These are phyloP conservation scores for Sardina pilchardus DNA, from an alignment of 2,113 vertebrate genomes.

Conservation along the genomic window DNA sequence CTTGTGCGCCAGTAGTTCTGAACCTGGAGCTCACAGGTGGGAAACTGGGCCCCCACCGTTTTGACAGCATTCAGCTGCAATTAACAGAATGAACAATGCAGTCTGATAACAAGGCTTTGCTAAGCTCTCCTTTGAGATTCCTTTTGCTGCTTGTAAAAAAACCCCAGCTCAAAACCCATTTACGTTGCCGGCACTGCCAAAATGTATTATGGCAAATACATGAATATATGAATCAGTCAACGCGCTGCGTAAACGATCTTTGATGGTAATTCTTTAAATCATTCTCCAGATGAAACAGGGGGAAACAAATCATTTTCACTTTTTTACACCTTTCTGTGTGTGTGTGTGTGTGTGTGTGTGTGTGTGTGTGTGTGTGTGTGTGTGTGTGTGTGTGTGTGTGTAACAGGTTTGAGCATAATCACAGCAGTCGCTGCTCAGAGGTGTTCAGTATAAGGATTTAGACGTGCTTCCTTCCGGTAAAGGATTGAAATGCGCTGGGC, in stretches of 20 bases:
- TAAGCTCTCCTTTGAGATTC: background rate
- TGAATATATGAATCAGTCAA: background rate
- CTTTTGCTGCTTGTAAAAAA: background rate
- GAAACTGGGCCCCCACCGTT: background rate
- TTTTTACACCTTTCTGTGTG: background rate
- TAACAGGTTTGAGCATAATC: background rate
- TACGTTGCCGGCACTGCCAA: background rate
- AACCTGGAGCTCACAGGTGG: background rate
- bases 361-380: background rate
- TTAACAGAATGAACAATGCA: conserved; percentile 7
- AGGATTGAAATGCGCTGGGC: background rate
- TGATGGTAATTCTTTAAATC: background rate
- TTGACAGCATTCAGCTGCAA: background rate
- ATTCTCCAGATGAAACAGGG: background rate
- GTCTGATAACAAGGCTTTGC: background rate
- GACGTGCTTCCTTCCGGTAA: background rate
- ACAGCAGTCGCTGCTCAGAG: background rate
- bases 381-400: background rate
- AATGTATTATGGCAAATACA: background rate
- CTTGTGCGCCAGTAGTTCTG: background rate
- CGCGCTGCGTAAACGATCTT: background rate
- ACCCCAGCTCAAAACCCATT: background rate
- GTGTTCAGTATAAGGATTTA: background rate
- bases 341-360: background rate
- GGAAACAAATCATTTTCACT: background rate